Base-by-base conservation (phyloP, 2,113 vertebrate species). In the Plectropomus leopardus region DNA sequence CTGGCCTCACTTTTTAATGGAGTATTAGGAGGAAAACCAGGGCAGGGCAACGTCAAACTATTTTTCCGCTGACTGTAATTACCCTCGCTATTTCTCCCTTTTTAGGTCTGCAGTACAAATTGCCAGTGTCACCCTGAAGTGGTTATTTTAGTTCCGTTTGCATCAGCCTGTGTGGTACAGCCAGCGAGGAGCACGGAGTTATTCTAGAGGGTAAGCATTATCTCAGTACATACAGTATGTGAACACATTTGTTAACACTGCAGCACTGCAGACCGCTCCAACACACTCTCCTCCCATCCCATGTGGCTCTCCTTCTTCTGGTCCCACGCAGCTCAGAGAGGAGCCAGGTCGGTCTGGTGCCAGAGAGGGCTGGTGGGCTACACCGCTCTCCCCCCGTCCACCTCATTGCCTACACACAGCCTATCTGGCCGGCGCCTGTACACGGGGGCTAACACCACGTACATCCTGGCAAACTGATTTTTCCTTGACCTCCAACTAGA, bases 61-160 rank as follows among this genome's bases (percentile, higher is more conserved):
- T 60, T 80, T 93, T 94, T 93, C 84, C 83, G 86, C 93, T 93
- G 92, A 92, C 87, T 93, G 84, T 93, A 94, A 95, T 94, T 90
- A 95, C 82, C 88, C 88, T 59, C 67, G 36, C 80, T 68, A 72
- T 80, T 79, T 76, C 73, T 88, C 82, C 66, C 70, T 89, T 90
- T 94, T 91, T 92, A 88, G 91, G 91, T 91, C 92, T 79, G 51
- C 80, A 85, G 83, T 92, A 95, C 92, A 95, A 95, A 95, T 95
- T 88, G 89, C 91, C 71, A 34, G 77, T 93, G 92, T 94, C 92
- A 87, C 72, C 68, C 80, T 86, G 88, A 93, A 91, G 91, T 69
- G 89, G 86, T 94, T 82, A 90, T 93, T 93, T 90, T 92, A 92
- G 92, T 83, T 89, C 74, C 30, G 82, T 91, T 94, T 89, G 84